Conservation (phyloP, 2,888 invertebrate species). For the Amphipyra berbera region DNA sequence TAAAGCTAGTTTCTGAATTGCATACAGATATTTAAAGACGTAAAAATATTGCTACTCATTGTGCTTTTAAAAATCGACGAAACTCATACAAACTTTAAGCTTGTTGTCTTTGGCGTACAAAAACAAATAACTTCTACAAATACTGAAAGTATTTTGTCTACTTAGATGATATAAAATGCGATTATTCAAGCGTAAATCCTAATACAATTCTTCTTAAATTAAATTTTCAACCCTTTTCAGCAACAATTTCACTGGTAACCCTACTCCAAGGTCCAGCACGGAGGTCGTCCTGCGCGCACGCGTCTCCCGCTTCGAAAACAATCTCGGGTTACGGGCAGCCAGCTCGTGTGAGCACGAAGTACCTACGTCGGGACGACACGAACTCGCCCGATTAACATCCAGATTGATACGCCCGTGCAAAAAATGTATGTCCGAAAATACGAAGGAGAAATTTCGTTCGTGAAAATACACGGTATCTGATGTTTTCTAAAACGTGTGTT, state of each 20-base stretch:
- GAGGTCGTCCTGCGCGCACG: conserved; percentile 84
- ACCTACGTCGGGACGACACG: conserved; percentile 56
- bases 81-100: background rate
- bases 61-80: background rate
- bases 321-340: conserved; percentile 79
- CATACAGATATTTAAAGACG: background rate
- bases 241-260: conserved; percentile 50
- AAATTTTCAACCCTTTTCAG: conserved; percentile 11
- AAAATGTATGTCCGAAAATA: conserved; percentile 46
- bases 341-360: conserved; percentile 66
- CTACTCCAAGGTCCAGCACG: conserved; percentile 80
- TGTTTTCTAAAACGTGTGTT: conserved; percentile 15
- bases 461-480: conserved; percentile 23
- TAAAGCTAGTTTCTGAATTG: conserved; percentile 7
- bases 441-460: conserved; percentile 24
- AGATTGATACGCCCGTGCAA: conserved; percentile 58
- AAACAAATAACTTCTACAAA: too few relatives aligned
- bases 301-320: conserved; percentile 81
- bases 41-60: background rate
- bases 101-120: background rate
- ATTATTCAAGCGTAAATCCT: too few relatives aligned
- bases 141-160: too few relatives aligned
- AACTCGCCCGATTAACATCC: conserved; percentile 60
- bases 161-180: too few relatives aligned
- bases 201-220: background rate